Conservation (phyloP, 2,797 vertebrate species). For the Thamnophis elegans region DNA sequence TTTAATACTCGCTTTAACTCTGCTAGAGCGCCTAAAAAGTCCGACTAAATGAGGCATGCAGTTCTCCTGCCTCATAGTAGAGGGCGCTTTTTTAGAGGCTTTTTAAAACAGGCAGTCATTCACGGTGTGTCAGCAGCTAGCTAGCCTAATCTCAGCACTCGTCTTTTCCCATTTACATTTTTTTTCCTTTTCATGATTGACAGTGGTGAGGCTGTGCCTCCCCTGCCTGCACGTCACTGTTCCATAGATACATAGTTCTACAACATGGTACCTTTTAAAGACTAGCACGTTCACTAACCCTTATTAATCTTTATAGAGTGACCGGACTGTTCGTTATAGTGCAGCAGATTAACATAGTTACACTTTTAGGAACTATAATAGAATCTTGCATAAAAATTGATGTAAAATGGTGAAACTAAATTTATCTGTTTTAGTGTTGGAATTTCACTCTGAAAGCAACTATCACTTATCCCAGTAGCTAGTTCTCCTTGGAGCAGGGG, state of each 20-base stretch:
- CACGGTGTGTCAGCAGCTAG: no score
- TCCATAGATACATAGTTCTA: not conserved
- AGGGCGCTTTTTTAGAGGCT: no score
- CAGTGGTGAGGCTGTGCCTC: no score
- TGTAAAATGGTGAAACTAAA: not conserved
- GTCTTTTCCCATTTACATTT: no score
- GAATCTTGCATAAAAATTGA: not conserved
- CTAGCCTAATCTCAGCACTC: no score
- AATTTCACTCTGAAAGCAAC: not conserved
- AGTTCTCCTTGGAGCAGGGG: not conserved
- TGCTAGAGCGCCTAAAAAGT: no score
- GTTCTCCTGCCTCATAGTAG: no score
- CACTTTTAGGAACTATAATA: not conserved
- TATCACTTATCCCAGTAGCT: not conserved
- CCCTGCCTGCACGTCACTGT: no score
- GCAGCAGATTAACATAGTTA: not conserved
- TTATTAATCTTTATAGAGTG: not conserved
- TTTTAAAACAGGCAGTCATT: no score
- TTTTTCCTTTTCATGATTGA: no score
- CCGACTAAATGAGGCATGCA: no score
- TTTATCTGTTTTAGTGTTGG: not conserved
- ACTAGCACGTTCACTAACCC: not conserved
- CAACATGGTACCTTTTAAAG: not conserved
- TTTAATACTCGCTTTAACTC: no score
- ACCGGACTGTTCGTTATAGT: not conserved